Base-by-base conservation (phyloP, 2,888 invertebrate genomes). In the Cinara cedri region DNA sequence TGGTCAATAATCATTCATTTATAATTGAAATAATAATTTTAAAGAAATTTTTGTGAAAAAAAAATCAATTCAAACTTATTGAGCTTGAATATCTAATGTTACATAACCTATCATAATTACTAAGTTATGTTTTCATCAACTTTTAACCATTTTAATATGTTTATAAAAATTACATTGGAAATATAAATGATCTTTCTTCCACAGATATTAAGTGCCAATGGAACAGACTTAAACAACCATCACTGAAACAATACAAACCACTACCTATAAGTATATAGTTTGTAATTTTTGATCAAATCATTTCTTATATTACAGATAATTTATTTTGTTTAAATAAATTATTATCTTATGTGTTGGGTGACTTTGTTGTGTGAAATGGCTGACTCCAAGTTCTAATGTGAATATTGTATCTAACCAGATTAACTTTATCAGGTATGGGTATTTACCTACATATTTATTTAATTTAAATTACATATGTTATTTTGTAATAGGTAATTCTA, bases 231-330 rank as follows among this genome's bases (percentile, higher is more conserved):
- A 57, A 26, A 24, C 13, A 57, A 24, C 21, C 57, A 24, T 57
- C 57, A 11, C 24, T 24, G 1, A 4, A 57, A 11, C 57, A 57
- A 16, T 57, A 57, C 16, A 24, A 57, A 24, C 66, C 26, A 10
- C 49, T 66, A 49, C 21, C 54, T 19, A 55, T 55, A 55, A 10
- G 54, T 55, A 21, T 55, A 55, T 19, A 55, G 54, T 55, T 19
- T 10, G 11, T n/a, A 55, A 55, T 19, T 55, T n/a, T 55, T 2
- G 19, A 55, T 11, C 10, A 21, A 44, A 10, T 55, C 19, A 19
- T 10, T 11, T 55, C 19, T 55, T 55, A 21, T 55, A 55, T 55
- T 55, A 55, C 19, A 3, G 11, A 55, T 55, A 19, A 55, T 11
- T 21, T 55, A 19, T 55, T n/a, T 54, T 21, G 3, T 55, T 19